Evolutionary conservation across 2,113 vertebrate species (phyloP), one percentile per base, ranked within the genome.

Genomic region (Aptenodytes forsteri): DNA sequence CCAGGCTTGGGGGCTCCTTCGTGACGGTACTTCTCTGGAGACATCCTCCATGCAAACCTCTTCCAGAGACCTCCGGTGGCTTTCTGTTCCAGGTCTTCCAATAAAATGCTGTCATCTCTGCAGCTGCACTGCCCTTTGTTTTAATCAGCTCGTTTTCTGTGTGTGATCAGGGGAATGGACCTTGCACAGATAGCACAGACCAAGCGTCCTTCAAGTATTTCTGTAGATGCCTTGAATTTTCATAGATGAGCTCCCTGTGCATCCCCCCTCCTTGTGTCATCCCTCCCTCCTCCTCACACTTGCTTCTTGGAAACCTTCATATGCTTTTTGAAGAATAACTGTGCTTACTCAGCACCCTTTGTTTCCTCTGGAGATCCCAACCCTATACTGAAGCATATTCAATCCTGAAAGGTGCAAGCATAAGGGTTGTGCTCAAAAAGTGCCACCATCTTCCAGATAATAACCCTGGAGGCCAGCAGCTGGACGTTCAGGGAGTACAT

Each of bases 141-240:
- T 72, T 17, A 66, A 23, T 47, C n/a, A n/a, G 26, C n/a, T 59
- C 2, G 0, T 65, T 84, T 83, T 32, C 62, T 59, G 34, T 42
- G 44, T 69, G 29, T 36, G 26, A 22, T 34, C 25, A 16, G n/a
- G n/a, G 32, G n/a, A 76, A 22, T 2, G 2, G 64, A 27, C 32
- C 42, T 69, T 0, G 1, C 34, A 27, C 10, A 9, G 25, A 10
- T 5, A 26, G 34, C 0, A 1, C 40, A 86, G 19, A 47, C 17
- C 42, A 16, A 73, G n/a, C 32, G 67, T 76, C 77, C n/a, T 77
- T 62, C 38, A 14, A 46, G n/a, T 30, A 23, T 47, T 86, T 65
- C 69, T 70, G n/a, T 34, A 56, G 59, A 17, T 59, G 38, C 64
- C 32, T 81, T 70, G 58, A 71, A 55, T 47, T 84, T 76, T 47